Base-by-base conservation (phyloP, 2,888 invertebrate species). In the Orthosia gracilis region DNA sequence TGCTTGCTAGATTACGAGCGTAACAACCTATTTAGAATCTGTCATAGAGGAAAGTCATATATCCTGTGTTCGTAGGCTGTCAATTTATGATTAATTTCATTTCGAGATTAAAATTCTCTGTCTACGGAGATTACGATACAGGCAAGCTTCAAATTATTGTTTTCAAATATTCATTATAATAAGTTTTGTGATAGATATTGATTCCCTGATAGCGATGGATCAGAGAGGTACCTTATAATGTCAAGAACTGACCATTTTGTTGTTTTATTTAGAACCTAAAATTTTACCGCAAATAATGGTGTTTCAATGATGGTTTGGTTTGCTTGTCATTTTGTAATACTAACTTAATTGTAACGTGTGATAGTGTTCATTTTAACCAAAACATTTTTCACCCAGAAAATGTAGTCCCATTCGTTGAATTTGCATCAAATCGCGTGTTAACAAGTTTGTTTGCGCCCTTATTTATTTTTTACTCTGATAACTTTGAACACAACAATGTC, bases 401-500 rank as follows among this genome's bases (percentile, higher is more conserved):
- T 31, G 2, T 50, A n/a, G 12, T 0, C 12, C 7, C 17, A 50
- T 40, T 50, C 13, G 13, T 26, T 26, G 26, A 26, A 26, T 2
- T 26, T 17, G 13, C n/a, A n/a, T 64, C 4, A 40, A 76, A 50
- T 50, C 17, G 45, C 21, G 11, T 18, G 17, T 13, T 78, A 45
- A 12, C 4, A 23, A 23, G 17, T 59, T 49, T 61, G 0, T 1
- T 3, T 54, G 61, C 3, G 17, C 23, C 12, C 15, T 77, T 66
- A 61, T 45, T 45, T 40, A 26, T 40, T 76, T 77, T 54, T 45
- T 21, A 26, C 9, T 26, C 18, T 79, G 55, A 58, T 59, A 80
- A 80, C 72, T 54, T 58, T n/a, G 15, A 3, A 31, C 9, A 17
- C 12, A 18, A 18, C 18, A 9, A 1, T n/a, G 73, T 80, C 80